Conservation (phyloP, 92 coral and sea anemone genomes). For the Micromussa lordhowensis region DNA sequence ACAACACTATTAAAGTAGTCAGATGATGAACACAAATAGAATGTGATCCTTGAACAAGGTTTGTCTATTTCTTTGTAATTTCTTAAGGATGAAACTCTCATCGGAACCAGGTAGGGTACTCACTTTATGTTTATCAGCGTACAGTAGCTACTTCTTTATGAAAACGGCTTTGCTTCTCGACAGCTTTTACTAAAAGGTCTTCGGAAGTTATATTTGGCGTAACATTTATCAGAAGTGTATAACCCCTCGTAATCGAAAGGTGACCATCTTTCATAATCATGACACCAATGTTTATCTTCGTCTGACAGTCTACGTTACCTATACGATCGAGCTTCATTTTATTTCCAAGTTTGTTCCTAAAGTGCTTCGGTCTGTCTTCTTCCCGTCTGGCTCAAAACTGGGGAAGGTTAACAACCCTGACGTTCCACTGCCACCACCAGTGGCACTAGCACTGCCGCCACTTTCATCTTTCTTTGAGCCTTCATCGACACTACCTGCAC, state of each 20-base stretch:
- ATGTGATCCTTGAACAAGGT: too few relatives aligned
- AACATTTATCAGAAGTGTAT: conserved; percentile 37
- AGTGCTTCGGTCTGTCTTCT: conserved; percentile 50
- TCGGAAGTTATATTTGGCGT: conserved; percentile 46
- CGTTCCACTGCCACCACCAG: too few relatives aligned
- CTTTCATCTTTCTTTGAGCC: too few relatives aligned
- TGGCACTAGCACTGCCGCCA: too few relatives aligned
- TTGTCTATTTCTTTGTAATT: too few relatives aligned
- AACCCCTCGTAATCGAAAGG: conserved; percentile 57
- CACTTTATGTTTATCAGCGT: conserved; percentile 61
- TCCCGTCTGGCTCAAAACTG: conserved; percentile 55
- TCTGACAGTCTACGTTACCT: conserved; percentile 31
- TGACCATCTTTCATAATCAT: too few relatives aligned
- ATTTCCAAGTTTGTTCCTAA: too few relatives aligned
- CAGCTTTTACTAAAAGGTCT: conserved; percentile 69
- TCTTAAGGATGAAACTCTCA: conserved; percentile 72
- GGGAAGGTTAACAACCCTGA: conserved; percentile 38
- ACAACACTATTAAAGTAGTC: too few relatives aligned
- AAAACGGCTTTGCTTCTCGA: conserved; percentile 77
- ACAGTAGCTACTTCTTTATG: conserved; percentile 74
- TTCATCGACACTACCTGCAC: too few relatives aligned
- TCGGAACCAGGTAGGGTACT: conserved; percentile 64
- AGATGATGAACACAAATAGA: too few relatives aligned
- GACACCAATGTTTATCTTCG: too few relatives aligned
- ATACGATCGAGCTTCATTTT: conserved; percentile 31